These are phyloP conservation scores for Deroplatys truncata DNA, from an alignment of 2,888 invertebrate species.

Conservation along the genomic window DNA sequence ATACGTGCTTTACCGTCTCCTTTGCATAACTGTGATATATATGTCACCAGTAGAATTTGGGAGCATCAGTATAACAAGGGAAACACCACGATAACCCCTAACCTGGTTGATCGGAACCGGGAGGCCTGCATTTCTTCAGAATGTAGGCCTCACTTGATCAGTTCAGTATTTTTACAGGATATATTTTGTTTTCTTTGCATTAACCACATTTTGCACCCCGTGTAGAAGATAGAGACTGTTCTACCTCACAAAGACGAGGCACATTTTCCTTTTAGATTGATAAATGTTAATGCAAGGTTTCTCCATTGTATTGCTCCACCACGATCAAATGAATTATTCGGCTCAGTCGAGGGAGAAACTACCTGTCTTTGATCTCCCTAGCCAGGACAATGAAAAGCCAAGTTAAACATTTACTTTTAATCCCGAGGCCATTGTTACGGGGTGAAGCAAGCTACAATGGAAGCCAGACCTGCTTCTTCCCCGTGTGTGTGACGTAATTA, in stretches of 20 bases:
- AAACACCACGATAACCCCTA: too few species aligned
- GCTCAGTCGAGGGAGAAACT: background rate
- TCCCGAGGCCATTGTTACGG: background rate
- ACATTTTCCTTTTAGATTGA: background rate
- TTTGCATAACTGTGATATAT: too few species aligned
- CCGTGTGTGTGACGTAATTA: background rate
- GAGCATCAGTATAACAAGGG: too few species aligned
- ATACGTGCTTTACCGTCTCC: too few species aligned
- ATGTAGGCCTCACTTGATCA: too few species aligned
- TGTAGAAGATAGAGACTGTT: too few species aligned
- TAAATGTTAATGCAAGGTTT: background rate
- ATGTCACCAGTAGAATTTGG: too few species aligned
- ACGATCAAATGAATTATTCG: background rate
- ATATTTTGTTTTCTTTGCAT: too few species aligned
- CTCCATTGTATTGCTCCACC: background rate
- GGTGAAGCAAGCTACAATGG: background rate
- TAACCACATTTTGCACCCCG: too few species aligned
- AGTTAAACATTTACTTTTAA: constrained; percentile 15
- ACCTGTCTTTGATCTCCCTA: background rate
- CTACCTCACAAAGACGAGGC: background rate
- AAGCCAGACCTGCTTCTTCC: background rate
- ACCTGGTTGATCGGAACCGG: too few species aligned
- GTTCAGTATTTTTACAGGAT: too few species aligned
- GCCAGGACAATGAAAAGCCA: background rate
- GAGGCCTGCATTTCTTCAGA: too few species aligned